Conservation (phyloP, 2,113 vertebrate species). For the Uropsilus gracilis region DNA sequence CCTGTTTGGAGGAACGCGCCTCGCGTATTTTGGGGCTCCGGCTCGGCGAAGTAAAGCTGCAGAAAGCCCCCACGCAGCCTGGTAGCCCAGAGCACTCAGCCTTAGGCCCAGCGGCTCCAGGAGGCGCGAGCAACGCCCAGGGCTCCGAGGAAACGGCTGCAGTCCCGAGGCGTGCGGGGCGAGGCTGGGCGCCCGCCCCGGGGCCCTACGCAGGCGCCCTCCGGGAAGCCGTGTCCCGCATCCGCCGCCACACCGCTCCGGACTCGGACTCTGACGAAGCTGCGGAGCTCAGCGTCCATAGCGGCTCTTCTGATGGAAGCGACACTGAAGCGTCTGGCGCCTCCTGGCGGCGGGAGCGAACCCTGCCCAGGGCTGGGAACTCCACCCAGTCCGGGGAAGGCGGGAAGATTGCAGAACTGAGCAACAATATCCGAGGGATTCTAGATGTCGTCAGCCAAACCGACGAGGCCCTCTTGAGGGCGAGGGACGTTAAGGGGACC, state of each 20-base stretch:
- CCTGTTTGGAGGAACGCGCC: constrained; percentile 80
- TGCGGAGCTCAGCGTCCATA: constrained; percentile 74
- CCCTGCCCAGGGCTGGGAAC: not conserved
- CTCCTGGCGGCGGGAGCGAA: constrained; percentile 60
- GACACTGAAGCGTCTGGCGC: constrained; percentile 83
- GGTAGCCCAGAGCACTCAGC: not conserved
- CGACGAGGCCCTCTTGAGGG: constrained; percentile 55
- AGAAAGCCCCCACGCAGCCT: not conserved
- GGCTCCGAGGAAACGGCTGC: not conserved
- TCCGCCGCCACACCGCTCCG: constrained; percentile 94
- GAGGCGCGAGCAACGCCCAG: not conserved
- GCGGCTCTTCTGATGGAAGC: constrained; percentile 87
- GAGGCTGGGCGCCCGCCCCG: constrained; percentile 54
- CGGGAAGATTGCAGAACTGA: not conserved
- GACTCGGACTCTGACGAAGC: constrained; percentile 95
- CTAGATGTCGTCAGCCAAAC: constrained; percentile 61
- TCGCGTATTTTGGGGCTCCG: constrained; percentile 84
- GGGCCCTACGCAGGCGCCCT: constrained; percentile 86
- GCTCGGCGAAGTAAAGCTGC: constrained; percentile 41
- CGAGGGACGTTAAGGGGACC: not conserved
- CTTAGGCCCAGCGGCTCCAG: not conserved
- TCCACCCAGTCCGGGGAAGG: not conserved
- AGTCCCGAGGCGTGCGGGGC: not conserved
- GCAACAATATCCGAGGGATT: constrained; percentile 33
- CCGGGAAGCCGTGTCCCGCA: constrained; percentile 91